Evolutionary conservation across 2,113 vertebrate species (phyloP), one percentile per base, ranked within the genome.

Genomic region (Protobothrops mucrosquamatus): DNA sequence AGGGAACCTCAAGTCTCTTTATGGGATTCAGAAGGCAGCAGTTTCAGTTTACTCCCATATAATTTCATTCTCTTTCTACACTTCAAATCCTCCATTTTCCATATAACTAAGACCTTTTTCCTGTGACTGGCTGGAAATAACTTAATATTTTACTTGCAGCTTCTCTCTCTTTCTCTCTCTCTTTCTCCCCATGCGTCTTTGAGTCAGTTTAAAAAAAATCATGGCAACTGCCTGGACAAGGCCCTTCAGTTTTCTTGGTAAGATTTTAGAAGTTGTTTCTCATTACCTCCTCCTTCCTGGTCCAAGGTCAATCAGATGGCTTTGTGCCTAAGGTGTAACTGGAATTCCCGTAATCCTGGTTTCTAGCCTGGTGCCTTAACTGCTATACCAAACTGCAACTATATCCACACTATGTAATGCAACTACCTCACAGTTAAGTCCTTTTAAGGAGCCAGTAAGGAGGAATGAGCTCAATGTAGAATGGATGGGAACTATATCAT

Each of bases 11-110:
- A 89, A 93, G 12, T 59, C 81, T 51, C 88, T 93, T 91, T 89
- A 85, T 90, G 94, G 85, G 57, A 52, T 87, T 24, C 34, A 88
- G 15, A 8, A 90, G 93, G 3, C 89, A 95, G 81, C 54, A 92
- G 0, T 87, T 90, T 64, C 61, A 52, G 0, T 48, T 92, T 92
- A 88, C 6, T 94, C 87, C 93, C 0, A 0, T 89, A 94, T 81
- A 89, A 43, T 89, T 90, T 92, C 15, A 91, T 52, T 57, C 89
- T 91, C 95, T 26, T 51, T 52, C 34, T 89, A 51, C 0, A 7
- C 24, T 91, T 15, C 29, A 64, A 95, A 81, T 93, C 92, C 94
- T 94, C n/a, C 89, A 18, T 15, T 90, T 15, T 48, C 23, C 7
- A 48, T 90, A 61, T 69, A 39, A 39, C 46, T 39, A 29, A 11